Conservation (phyloP, 2,797 vertebrate species). For the Chelon auratus region DNA sequence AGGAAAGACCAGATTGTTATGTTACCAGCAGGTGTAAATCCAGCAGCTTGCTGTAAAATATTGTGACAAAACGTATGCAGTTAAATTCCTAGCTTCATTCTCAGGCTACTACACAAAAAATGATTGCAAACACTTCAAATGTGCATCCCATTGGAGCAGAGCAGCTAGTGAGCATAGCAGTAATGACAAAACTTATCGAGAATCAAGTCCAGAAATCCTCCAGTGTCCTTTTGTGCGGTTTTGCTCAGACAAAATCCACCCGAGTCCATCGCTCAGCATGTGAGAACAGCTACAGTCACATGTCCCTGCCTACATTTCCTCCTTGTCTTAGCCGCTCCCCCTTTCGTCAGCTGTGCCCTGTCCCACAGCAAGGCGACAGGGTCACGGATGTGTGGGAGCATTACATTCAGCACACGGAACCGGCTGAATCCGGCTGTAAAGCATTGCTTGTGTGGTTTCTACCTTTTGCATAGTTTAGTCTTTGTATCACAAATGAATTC, state of each 20-base stretch:
- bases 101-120: conserved; percentile 2
- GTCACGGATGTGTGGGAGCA: conserved; percentile 36
- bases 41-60: conserved; percentile 24
- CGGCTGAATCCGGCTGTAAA: not conserved
- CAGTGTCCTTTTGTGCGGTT: conserved; percentile 29
- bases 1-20: conserved; percentile 63
- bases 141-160: not conserved
- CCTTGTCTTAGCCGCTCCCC: conserved; percentile 56
- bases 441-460: conserved; percentile 2
- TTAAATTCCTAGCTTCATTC: conserved; percentile 18
- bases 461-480: conserved; percentile 4
- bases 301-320: conserved; percentile 70
- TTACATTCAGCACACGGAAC: conserved; percentile 15
- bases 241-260: conserved; percentile 46
- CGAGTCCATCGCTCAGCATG: conserved; percentile 35
- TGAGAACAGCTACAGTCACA: conserved; percentile 71
- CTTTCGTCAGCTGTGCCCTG: conserved; percentile 44
- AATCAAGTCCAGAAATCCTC: conserved; percentile 47
- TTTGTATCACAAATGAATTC: conserved; percentile 1
- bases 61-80: conserved; percentile 17
- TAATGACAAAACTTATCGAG: conserved; percentile 31
- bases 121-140: conserved; percentile 5
- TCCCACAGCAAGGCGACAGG: conserved; percentile 39
- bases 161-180: not conserved
- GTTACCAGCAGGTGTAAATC: conserved; percentile 28